Conservation (phyloP, 2,113 vertebrate species). For the Meriones unguiculatus region DNA sequence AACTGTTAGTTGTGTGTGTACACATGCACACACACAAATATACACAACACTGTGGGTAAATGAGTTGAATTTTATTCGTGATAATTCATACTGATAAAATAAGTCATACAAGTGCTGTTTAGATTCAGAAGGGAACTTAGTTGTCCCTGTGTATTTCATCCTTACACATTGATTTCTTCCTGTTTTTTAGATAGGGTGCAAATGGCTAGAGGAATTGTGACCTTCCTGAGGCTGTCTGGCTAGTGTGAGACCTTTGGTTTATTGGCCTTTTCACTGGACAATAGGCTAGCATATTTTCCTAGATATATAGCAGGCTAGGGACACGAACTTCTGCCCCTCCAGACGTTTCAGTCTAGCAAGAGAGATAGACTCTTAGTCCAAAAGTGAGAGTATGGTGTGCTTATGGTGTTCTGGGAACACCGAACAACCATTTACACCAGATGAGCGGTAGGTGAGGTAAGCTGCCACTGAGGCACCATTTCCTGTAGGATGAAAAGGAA, state of each 20-base stretch:
- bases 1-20: neutral
- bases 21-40: neutral
- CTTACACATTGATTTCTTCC: neutral
- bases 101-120: constrained; percentile 7
- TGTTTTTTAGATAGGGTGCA: neutral
- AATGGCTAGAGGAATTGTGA: constrained; percentile 26
- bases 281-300: constrained; percentile 27
- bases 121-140: neutral
- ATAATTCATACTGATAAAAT: constrained; percentile 24
- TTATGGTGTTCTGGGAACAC: neutral
- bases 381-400: neutral
- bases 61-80: constrained; percentile 56
- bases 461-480: neutral
- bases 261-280: constrained; percentile 31
- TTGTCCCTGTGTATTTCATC: neutral
- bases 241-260: constrained; percentile 43
- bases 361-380: neutral
- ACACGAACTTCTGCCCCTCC: neutral
- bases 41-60: neutral
- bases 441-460: neutral
- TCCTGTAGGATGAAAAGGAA: neutral
- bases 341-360: constrained; percentile 15
- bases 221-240: neutral
- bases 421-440: neutral
- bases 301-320: neutral